These are phyloP conservation scores for Psittacara wagleri DNA, from an alignment of 2,113 vertebrate species.

Conservation along the genomic window DNA sequence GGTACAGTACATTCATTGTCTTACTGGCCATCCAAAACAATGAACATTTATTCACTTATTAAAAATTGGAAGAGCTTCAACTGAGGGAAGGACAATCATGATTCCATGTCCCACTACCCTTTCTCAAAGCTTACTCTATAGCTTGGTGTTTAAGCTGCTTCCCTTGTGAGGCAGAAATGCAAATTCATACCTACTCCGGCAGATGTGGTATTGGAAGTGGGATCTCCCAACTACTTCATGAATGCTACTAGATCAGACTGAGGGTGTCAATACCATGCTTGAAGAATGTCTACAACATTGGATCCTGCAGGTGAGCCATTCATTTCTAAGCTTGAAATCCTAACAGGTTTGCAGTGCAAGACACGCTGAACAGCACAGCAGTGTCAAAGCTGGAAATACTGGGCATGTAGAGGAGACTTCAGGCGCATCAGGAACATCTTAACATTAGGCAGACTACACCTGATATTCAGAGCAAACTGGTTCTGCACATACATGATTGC, in stretches of 20 bases:
- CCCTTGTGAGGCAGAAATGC: background rate
- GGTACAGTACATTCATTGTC: background rate
- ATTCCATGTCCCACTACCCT: background rate
- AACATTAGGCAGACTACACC: background rate
- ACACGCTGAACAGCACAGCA: background rate
- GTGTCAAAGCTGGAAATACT: background rate
- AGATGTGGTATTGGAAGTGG: background rate
- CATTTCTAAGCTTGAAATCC: background rate
- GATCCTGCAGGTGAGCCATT: background rate
- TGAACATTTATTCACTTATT: background rate
- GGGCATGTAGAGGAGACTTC: background rate
- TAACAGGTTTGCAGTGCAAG: background rate
- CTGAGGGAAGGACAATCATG: background rate
- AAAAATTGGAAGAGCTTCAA: background rate
- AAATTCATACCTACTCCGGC: background rate
- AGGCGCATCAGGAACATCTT: background rate
- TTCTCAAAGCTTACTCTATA: background rate
- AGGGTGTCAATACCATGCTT: rapidly evolving
- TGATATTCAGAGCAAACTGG: background rate
- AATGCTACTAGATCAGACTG: background rate
- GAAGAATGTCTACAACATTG: background rate
- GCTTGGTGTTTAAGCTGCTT: background rate
- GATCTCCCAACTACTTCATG: background rate
- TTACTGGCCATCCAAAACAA: background rate
- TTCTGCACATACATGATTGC: background rate